Evolutionary conservation across 1,140 invertebrate species (phyloP).

Genomic region (Pachypeltis micranthus): DNA sequence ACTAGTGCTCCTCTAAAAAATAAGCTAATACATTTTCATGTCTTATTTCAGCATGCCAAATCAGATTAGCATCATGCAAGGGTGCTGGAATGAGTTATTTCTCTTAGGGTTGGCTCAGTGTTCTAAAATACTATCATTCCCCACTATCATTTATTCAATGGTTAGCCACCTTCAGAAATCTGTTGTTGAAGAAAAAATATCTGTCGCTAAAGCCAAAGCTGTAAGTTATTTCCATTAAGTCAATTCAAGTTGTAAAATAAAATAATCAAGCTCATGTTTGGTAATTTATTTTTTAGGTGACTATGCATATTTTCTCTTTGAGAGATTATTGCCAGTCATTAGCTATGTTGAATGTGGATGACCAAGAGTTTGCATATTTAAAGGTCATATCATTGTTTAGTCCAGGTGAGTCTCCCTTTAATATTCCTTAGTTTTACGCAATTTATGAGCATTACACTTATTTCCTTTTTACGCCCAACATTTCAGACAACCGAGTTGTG

Average conservation of each 20-base stretch:
- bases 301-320: slow-evolving; percentile 68
- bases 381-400: slow-evolving; percentile 75
- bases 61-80: slow-evolving; percentile 69
- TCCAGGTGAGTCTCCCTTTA: slow-evolving; percentile 36
- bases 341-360: slow-evolving; percentile 60
- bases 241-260: no score
- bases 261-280: not conserved
- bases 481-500: slow-evolving; percentile 37
- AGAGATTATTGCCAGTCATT: slow-evolving; percentile 71
- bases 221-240: no score
- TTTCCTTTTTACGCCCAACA: not conserved
- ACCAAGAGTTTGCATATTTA: slow-evolving; percentile 81
- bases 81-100: slow-evolving; percentile 88
- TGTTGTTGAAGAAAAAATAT: slow-evolving; percentile 58
- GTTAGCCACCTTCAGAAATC: slow-evolving; percentile 54
- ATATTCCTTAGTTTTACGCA: not conserved
- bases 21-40: not conserved
- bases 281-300: slow-evolving; percentile 38
- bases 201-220: slow-evolving; percentile 55
- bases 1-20: no score
- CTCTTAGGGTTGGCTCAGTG: slow-evolving; percentile 84
- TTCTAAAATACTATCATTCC: slow-evolving; percentile 61
- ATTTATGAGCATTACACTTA: not conserved
- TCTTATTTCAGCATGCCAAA: slow-evolving; percentile 59
- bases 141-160: slow-evolving; percentile 71